Conservation (phyloP, 23 tunicate species). For the Styela plicata region DNA sequence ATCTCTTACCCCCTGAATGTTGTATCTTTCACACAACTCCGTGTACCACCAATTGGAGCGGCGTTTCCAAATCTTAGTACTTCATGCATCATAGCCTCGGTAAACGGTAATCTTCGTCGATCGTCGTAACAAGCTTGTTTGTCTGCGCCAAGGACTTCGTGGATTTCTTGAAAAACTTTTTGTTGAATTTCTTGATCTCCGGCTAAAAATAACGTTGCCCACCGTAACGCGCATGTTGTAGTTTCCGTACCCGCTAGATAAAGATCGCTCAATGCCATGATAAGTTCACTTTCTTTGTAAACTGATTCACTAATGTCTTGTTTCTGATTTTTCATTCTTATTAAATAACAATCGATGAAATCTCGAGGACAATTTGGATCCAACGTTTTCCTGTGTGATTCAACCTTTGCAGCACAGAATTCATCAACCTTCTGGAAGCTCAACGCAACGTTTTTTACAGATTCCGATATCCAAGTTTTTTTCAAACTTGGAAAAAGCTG, state of each 20-base stretch:
- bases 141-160: background rate
- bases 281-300: background rate
- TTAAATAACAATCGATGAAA: slow-evolving; percentile 10
- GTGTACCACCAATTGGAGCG: too few relatives aligned
- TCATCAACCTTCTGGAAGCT: too few relatives aligned
- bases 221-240: background rate
- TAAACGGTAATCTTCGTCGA: too few relatives aligned
- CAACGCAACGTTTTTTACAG: too few relatives aligned
- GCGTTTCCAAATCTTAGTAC: too few relatives aligned
- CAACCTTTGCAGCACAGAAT: too few relatives aligned
- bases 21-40: too few relatives aligned
- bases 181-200: slow-evolving; percentile 6
- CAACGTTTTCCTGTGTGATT: background rate
- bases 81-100: too few relatives aligned
- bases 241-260: slow-evolving; percentile 13
- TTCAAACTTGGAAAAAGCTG: too few relatives aligned
- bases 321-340: slow-evolving; percentile 1
- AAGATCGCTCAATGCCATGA: background rate
- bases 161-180: background rate
- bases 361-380: slow-evolving; percentile 12
- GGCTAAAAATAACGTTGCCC: slow-evolving; percentile 6
- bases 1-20: too few relatives aligned
- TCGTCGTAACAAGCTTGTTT: too few relatives aligned
- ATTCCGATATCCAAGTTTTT: too few relatives aligned
- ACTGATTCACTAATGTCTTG: background rate